Evolutionary conservation across 2,113 vertebrate genomes (phyloP).

Genomic region (Peromyscus polionotus): DNA sequence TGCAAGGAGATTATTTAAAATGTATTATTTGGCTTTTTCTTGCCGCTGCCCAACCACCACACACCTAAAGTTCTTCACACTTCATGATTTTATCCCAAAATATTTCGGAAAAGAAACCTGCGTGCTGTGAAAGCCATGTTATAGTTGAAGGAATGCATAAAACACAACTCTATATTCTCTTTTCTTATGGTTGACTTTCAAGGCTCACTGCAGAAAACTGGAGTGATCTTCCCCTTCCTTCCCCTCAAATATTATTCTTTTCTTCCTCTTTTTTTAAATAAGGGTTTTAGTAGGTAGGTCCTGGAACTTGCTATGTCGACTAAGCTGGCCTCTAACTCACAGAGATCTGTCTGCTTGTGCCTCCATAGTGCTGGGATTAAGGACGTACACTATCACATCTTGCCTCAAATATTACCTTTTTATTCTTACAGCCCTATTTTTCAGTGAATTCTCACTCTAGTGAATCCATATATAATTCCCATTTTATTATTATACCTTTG

Average conservation of each 20-base stretch:
- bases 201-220: not conserved
- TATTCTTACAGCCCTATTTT: not conserved
- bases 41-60: not conserved
- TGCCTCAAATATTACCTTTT: not conserved
- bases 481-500: slow-evolving; percentile 60
- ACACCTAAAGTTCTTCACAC: not conserved
- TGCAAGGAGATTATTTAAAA: not conserved
- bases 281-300: not conserved
- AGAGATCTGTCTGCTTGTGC: not conserved
- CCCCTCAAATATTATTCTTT: not conserved
- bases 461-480: slow-evolving; percentile 41
- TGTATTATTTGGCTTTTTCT: not conserved
- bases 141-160: not conserved
- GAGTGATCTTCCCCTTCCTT: not conserved
- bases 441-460: not conserved
- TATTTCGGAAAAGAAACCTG: not conserved
- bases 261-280: not conserved
- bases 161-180: not conserved
- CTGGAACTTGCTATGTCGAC: not conserved
- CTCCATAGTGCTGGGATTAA: not conserved
- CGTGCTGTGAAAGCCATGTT: not conserved
- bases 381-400: not conserved
- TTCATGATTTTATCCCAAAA: not conserved
- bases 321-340: not conserved
- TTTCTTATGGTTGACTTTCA: not conserved